phyloP scores from a whole-genome alignment of 2,888 invertebrate genomes.

The Orchesellides sinensis region DNA sequence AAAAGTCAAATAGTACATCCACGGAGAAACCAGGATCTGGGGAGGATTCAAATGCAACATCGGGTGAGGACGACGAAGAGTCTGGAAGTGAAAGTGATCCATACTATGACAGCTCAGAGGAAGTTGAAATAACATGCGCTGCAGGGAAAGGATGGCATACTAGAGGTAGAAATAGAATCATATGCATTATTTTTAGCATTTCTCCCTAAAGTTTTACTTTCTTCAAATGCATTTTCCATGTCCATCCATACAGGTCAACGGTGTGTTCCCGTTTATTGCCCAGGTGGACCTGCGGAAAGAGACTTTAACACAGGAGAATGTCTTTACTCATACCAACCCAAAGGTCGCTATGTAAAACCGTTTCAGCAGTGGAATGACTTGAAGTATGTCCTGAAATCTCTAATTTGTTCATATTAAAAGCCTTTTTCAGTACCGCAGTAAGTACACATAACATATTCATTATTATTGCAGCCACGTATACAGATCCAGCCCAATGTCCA shows the following conservation, averaged over 20 bases:
- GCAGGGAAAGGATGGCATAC: constrained; percentile 60
- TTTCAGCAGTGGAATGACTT: constrained; percentile 57
- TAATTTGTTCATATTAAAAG: too few relatives aligned
- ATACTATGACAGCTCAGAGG: constrained; percentile 46
- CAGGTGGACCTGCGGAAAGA: constrained; percentile 60
- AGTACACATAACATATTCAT: background rate
- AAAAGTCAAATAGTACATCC: constrained; percentile 9
- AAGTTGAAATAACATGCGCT: constrained; percentile 62
- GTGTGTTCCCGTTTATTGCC: constrained; percentile 57
- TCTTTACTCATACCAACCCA: constrained; percentile 39
- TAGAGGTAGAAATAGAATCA: constrained; percentile 30
- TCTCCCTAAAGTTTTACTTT: background rate
- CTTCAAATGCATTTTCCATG: background rate
- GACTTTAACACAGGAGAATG: constrained; percentile 67
- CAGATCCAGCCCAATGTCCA: constrained; percentile 48
- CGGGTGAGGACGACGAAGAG: background rate
- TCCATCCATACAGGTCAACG: constrained; percentile 39
- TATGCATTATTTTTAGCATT: too few relatives aligned
- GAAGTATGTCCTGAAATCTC: constrained; percentile 43
- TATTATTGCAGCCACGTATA: constrained; percentile 45
- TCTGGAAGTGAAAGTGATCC: constrained; percentile 15
- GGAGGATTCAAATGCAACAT: background rate
- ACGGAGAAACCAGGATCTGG: background rate
- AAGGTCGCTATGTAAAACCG: constrained; percentile 33
- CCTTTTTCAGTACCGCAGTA: too few relatives aligned